These are phyloP conservation scores for Myiotriccus ornatus DNA, from an alignment of 2,797 vertebrate species.

Conservation along the genomic window DNA sequence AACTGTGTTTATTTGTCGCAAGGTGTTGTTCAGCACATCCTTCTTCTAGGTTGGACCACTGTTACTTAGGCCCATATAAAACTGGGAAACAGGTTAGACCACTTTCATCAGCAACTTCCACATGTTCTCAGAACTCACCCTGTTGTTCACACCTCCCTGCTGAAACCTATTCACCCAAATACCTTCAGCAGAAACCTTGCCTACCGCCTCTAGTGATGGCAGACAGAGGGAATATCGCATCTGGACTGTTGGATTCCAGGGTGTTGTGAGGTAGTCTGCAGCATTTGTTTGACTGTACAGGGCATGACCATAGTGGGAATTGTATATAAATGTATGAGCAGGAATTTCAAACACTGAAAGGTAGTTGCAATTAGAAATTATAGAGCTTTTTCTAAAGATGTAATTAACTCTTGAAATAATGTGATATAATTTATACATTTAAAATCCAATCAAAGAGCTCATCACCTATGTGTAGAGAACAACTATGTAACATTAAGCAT, in stretches of 20 bases:
- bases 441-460: background rate
- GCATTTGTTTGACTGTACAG: background rate
- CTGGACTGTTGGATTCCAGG: background rate
- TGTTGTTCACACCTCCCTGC: background rate
- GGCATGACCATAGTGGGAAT: background rate
- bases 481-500: background rate
- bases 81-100: background rate
- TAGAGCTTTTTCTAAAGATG: background rate
- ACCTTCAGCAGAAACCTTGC: background rate
- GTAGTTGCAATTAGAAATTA: background rate
- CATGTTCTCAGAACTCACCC: background rate
- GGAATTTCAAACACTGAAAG: background rate
- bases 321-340: background rate
- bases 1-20: background rate
- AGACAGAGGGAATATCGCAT: background rate
- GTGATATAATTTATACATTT: background rate
- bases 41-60: background rate
- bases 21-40: background rate
- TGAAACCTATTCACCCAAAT: background rate
- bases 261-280: background rate
- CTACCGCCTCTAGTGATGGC: background rate
- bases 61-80: background rate
- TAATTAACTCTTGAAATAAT: constrained; percentile 25
- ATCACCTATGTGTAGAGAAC: background rate
- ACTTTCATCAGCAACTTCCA: background rate